Conservation (phyloP, 2,797 vertebrate species). For the Sternotherus odoratus region DNA sequence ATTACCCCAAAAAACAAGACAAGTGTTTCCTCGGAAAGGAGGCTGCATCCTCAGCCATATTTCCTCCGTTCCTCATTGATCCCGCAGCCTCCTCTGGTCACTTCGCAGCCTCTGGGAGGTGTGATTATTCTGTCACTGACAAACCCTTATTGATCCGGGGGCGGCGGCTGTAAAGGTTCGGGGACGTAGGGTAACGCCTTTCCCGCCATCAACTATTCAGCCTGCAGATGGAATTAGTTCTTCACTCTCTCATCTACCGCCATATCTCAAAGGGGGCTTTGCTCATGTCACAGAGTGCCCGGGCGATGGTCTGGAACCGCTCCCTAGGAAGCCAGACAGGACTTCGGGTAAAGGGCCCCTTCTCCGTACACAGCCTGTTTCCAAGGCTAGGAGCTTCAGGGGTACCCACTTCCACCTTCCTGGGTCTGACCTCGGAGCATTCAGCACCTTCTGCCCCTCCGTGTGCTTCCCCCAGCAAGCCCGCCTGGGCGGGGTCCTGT, state of each 20-base stretch:
- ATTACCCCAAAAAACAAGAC: neutral
- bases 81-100: constrained; percentile 53
- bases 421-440: no score
- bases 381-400: no score
- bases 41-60: neutral
- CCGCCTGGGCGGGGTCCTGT: no score
- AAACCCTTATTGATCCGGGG: constrained; percentile 4
- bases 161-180: neutral
- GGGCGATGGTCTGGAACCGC: no score
- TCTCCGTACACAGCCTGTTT: no score
- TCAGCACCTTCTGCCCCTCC: no score
- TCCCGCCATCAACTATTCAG: neutral
- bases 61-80: constrained; percentile 58
- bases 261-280: neutral
- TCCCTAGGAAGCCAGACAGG: no score
- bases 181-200: neutral
- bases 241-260: no score
- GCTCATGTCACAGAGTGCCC: no score
- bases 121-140: neutral
- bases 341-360: no score
- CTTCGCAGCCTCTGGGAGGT: fast-evolving
- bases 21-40: neutral
- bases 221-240: neutral
- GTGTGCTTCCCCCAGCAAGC: no score
- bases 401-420: no score